Percentiles rank a stretch among this genome's conserved stretches.
Evolutionary conservation across 2,113 vertebrate species (phyloP).

Genomic region (Cryptotis parvus): DNA sequence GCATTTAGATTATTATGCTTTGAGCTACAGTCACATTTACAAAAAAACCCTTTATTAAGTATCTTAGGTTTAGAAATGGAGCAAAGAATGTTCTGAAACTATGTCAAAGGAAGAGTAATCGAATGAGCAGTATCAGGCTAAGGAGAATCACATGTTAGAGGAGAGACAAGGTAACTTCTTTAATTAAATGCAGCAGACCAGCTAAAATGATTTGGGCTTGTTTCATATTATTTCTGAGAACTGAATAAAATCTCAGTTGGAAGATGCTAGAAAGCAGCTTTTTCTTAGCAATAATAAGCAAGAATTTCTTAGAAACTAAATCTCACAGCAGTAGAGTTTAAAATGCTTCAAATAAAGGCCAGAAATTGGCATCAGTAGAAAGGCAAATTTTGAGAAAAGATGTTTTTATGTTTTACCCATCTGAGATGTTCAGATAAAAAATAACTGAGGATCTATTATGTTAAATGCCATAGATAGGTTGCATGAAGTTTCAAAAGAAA

Average conservation of each 20-base stretch:
- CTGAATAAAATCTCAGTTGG: neutral
- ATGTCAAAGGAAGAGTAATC: neutral
- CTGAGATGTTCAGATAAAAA: constrained; percentile 45
- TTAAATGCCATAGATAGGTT: neutral
- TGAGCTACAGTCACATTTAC: neutral
- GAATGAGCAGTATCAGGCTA: neutral
- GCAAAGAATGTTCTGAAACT: neutral
- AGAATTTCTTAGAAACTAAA: neutral
- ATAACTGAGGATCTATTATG: neutral
- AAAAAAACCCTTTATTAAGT: neutral
- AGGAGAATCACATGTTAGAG: neutral
- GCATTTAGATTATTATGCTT: constrained; percentile 1
- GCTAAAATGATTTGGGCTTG: neutral
- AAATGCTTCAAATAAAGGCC: constrained; percentile 9
- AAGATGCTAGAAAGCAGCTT: neutral
- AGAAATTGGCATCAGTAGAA: neutral
- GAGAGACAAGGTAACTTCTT: neutral
- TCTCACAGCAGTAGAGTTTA: constrained; percentile 14
- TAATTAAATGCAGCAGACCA: neutral
- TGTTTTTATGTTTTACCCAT: neutral
- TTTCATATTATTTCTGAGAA: constrained; percentile 7
- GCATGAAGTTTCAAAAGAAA: constrained; percentile 21
- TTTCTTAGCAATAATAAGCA: constrained; percentile 26
- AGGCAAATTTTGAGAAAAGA: constrained; percentile 45
- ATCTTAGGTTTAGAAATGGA: neutral